Conservation (phyloP, 1,140 invertebrate species). For the Geopemphigus sp. region DNA sequence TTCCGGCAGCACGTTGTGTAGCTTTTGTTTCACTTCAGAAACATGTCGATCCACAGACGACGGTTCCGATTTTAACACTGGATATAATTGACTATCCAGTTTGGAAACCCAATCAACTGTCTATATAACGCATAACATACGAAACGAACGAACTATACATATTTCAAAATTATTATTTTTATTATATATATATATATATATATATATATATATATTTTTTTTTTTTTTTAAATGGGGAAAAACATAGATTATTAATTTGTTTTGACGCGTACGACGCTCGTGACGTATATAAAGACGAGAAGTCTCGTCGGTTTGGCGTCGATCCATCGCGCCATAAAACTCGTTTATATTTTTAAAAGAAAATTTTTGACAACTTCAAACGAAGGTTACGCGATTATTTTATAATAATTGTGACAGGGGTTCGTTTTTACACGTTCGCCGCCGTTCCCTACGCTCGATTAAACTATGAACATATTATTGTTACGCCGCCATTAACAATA, state of each 20-base stretch:
- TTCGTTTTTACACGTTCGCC: slow-evolving; percentile 4
- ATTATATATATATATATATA: neutral
- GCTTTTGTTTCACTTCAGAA: slow-evolving; percentile 63
- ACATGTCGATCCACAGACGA: slow-evolving; percentile 62
- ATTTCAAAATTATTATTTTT: neutral
- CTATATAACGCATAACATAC: slow-evolving; percentile 58
- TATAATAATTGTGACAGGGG: neutral
- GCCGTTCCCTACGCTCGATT: neutral
- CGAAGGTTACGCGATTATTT: slow-evolving; percentile 28
- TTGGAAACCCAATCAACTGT: slow-evolving; percentile 73
- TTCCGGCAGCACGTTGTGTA: slow-evolving; percentile 62
- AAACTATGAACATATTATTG: slow-evolving; percentile 6
- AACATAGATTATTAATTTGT: slow-evolving; percentile 28
- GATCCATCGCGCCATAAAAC: slow-evolving; percentile 21
- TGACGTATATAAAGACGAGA: slow-evolving; percentile 30
- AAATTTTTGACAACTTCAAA: slow-evolving; percentile 21
- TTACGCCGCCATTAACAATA: no score
- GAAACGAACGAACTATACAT: neutral
- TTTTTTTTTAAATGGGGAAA: neutral
- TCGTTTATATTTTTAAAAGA: slow-evolving; percentile 35
- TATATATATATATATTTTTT: no score
- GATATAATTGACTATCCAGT: slow-evolving; percentile 73
- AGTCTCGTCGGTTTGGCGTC: slow-evolving; percentile 20
- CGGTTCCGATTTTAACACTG: slow-evolving; percentile 67
- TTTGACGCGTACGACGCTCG: neutral